phyloP scores from a whole-genome alignment of 2,113 vertebrate genomes.

The Vanacampus margaritifer region DNA sequence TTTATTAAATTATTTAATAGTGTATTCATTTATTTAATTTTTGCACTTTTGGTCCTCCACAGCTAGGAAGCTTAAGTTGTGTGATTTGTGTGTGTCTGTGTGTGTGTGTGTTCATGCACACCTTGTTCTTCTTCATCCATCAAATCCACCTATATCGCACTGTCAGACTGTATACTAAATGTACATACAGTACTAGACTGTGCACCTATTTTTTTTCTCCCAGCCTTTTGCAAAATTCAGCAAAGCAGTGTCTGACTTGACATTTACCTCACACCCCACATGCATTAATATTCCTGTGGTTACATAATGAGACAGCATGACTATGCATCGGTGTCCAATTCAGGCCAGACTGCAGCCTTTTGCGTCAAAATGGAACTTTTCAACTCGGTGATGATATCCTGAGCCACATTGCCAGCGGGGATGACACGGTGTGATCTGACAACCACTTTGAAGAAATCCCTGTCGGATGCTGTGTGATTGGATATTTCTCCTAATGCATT shows the following conservation, averaged over 20 bases:
- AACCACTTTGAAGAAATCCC: slow-evolving; percentile 7
- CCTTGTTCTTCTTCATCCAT: slow-evolving; percentile 7
- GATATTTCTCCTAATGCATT: slow-evolving; percentile 21
- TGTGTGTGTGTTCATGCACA: slow-evolving; percentile 3
- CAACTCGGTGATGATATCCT: slow-evolving; percentile 1
- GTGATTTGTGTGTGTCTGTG: background rate
- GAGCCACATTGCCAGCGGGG: slow-evolving; percentile 3
- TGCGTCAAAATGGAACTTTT: background rate
- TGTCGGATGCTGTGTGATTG: slow-evolving; percentile 2
- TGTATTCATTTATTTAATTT: no score
- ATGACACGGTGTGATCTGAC: slow-evolving; percentile 1
- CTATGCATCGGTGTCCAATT: background rate
- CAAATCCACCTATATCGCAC: slow-evolving; percentile 9
- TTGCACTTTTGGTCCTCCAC: no score
- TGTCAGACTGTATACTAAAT: background rate
- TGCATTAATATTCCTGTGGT: slow-evolving; percentile 21
- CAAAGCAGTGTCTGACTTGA: slow-evolving; percentile 13
- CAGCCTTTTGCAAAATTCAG: background rate
- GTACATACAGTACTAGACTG: slow-evolving; percentile 14
- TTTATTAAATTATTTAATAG: no score
- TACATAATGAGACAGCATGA: slow-evolving; percentile 15
- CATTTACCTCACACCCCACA: slow-evolving; percentile 13
- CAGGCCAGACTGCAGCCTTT: slow-evolving; percentile 1
- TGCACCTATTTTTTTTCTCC: slow-evolving; percentile 7
- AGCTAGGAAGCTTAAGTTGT: no score